Percentiles rank a stretch among this genome's conserved stretches.
phyloP scores from a whole-genome alignment of 1,140 invertebrate species.

The Carcinoscorpius rotundicauda region DNA sequence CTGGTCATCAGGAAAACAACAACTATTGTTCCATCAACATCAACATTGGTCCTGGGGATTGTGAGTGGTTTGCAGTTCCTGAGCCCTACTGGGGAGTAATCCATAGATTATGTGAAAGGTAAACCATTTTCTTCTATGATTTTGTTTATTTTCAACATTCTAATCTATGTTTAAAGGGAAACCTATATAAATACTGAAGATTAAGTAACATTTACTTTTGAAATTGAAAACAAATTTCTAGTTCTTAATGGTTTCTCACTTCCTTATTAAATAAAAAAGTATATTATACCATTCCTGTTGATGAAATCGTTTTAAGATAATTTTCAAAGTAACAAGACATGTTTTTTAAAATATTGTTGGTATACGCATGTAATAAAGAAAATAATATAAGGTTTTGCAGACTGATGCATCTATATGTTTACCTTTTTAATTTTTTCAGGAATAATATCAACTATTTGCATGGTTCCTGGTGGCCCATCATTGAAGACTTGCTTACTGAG shows the following conservation, averaged over 20 bases:
- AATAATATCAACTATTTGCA: conserved; percentile 93
- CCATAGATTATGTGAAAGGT: conserved; percentile 79
- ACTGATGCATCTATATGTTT: not conserved
- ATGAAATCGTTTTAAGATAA: too few relatives aligned
- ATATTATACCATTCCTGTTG: too few relatives aligned
- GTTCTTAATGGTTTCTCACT: too few relatives aligned
- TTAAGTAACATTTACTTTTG: too few relatives aligned
- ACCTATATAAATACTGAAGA: too few relatives aligned
- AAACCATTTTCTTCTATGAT: conserved; percentile 1
- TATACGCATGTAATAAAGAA: too few relatives aligned
- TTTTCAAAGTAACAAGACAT: too few relatives aligned
- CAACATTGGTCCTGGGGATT: conserved; percentile 98
- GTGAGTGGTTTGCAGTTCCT: conserved; percentile 93
- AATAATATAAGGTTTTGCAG: too few relatives aligned
- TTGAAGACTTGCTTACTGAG: conserved; percentile 86
- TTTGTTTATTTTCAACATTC: not conserved
- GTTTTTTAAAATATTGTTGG: too few relatives aligned
- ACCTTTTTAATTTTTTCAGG: conserved; percentile 29
- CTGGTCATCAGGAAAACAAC: conserved; percentile 98
- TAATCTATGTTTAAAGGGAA: too few relatives aligned
- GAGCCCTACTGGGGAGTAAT: conserved; percentile 97
- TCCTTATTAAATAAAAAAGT: too few relatives aligned
- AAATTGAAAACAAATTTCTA: too few relatives aligned
- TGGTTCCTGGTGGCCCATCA: conserved; percentile 98
- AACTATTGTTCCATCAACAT: conserved; percentile 99